phyloP scores from a whole-genome alignment of 2,113 vertebrate genomes.

The mouse (Mus musculus) region GRCm39 chr3:121981501-121982000 shows the following conservation, averaged over 20 bases:
- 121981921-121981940: neutral
- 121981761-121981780: neutral
- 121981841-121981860: neutral
- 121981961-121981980: neutral
- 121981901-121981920: neutral
- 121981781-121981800: neutral
- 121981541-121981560: neutral
- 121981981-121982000: neutral
- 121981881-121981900: neutral
- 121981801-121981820: neutral
- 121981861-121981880: neutral
- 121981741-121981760: neutral
- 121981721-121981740: neutral
- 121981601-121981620: neutral
- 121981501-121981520: neutral
- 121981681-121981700: neutral
- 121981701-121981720: too few relatives aligned
- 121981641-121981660: neutral
- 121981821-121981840: neutral
- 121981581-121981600: neutral
- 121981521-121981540: neutral
- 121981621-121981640: neutral
- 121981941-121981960: neutral
- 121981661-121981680: neutral
- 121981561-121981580: neutral